Percentiles rank a stretch among this genome's conserved stretches.
These are phyloP conservation scores for Brachionus rubens DNA, from an alignment of 1,140 invertebrate genomes.

Conservation along the genomic window DNA sequence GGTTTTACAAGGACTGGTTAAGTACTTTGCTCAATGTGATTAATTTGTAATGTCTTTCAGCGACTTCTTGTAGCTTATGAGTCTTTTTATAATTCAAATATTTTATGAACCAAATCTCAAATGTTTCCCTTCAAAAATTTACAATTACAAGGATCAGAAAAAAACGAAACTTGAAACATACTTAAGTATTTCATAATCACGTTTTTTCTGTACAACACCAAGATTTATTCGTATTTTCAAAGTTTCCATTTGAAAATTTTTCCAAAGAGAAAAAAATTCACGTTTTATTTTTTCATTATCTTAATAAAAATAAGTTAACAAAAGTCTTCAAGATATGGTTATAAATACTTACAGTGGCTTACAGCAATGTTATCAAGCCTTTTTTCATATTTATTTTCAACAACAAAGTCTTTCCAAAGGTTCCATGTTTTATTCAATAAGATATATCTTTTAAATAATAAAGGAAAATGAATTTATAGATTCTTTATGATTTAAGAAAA, in stretches of 20 bases:
- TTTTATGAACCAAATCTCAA: neutral
- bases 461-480: neutral
- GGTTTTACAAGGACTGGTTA: no score
- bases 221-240: neutral
- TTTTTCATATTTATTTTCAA: neutral
- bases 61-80: neutral
- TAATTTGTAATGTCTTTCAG: neutral
- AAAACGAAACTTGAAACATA: neutral
- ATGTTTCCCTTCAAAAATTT: neutral
- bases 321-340: neutral
- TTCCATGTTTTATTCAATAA: constrained; percentile 20
- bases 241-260: neutral
- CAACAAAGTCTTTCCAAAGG: constrained; percentile 8
- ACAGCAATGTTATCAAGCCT: neutral
- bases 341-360: neutral
- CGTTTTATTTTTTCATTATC: constrained; percentile 15
- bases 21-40: constrained; percentile 1
- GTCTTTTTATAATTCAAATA: neutral
- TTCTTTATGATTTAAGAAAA: neutral
- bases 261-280: neutral
- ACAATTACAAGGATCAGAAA: neutral
- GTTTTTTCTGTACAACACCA: neutral
- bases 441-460: neutral
- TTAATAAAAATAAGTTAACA: neutral
- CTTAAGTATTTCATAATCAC: constrained; percentile 3